Conservation (phyloP, 1,140 invertebrate genomes). For the Oscheius sp. region DNA sequence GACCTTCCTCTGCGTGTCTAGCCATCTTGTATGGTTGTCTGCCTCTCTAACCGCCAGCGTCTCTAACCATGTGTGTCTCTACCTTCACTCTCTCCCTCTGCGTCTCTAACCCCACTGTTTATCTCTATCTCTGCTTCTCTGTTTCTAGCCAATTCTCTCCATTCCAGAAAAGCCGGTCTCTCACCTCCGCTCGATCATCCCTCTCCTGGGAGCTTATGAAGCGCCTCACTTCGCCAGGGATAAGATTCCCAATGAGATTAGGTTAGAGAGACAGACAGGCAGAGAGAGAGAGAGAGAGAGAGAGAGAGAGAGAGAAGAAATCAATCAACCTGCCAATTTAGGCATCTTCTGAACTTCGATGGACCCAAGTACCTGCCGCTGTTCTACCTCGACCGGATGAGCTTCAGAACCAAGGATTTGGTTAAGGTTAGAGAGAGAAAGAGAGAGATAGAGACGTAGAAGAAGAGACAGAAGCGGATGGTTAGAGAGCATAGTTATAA, state of each 20-base stretch:
- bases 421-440: constrained; percentile 28
- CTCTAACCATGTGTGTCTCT: background rate
- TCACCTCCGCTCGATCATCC: background rate
- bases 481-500: no score
- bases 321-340: no score
- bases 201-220: constrained; percentile 11
- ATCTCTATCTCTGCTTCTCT: background rate
- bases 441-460: no score
- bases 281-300: no score
- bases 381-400: constrained; percentile 46
- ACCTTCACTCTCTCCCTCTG: no score
- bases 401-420: constrained; percentile 45
- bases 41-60: no score
- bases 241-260: constrained; percentile 40
- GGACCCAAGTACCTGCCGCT: constrained; percentile 41
- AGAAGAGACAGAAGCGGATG: no score
- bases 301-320: no score
- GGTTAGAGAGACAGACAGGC: no score
- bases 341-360: background rate
- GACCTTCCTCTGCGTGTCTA: no score
- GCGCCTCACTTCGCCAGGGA: constrained; percentile 7
- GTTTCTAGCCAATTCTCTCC: background rate
- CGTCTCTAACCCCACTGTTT: background rate
- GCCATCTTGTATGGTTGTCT: no score
- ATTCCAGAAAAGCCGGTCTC: constrained; percentile 8